Evolutionary conservation across 2,797 vertebrate genomes (phyloP).

Genomic region (Acipenser ruthenus): DNA sequence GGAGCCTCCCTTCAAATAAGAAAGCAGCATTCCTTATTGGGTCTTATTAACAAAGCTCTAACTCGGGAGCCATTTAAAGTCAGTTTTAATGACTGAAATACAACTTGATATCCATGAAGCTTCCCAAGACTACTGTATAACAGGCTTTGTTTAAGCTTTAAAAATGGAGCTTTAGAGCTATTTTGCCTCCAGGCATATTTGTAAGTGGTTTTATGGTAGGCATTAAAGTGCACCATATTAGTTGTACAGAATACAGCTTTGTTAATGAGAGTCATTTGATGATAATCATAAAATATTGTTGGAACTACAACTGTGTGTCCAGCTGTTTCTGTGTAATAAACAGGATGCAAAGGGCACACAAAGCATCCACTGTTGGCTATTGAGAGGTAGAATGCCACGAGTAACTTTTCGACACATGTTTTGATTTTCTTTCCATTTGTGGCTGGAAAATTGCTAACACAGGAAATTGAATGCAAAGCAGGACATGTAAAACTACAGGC

Average conservation of each 20-base stretch:
- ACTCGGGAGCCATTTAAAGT: no score
- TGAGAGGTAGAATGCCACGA: constrained; percentile 5
- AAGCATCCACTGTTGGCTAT: constrained; percentile 15
- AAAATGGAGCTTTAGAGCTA: no score
- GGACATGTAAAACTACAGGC: not conserved
- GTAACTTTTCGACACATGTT: constrained; percentile 13
- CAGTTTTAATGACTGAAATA: no score
- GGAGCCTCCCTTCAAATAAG: no score
- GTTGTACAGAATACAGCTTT: not conserved
- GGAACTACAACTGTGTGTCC: not conserved
- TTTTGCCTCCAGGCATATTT: no score
- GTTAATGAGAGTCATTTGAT: not conserved
- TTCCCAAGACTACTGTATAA: no score
- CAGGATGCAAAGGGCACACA: constrained; percentile 11
- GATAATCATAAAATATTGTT: not conserved
- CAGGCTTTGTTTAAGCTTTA: no score
- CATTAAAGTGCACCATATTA: no score
- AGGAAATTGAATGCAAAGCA: constrained; percentile 12
- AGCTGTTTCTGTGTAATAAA: constrained; percentile 15
- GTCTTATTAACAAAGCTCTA: no score
- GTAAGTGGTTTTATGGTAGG: no score
- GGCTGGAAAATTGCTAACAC: constrained; percentile 9
- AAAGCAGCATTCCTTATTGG: no score
- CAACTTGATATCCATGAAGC: no score
- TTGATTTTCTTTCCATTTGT: constrained; percentile 9